Percentiles rank a stretch among this genome's conserved stretches.
Conservation (phyloP, 2,888 invertebrate species). For the Ariolimax columbianus region DNA sequence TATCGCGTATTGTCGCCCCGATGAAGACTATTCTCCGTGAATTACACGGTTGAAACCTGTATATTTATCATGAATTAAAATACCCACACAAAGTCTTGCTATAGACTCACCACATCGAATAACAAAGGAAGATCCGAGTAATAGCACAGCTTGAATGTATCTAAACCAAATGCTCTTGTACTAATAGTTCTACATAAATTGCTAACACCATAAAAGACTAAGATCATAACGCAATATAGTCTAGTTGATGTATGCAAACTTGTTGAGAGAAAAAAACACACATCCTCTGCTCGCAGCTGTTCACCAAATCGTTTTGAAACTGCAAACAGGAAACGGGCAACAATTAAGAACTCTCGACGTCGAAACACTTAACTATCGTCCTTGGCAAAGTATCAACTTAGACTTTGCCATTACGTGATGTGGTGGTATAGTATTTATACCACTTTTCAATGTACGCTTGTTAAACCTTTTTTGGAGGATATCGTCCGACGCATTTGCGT, state of each 20-base stretch:
- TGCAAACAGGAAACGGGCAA: neutral
- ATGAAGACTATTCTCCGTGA: no score
- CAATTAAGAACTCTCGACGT: neutral
- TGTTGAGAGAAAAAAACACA: neutral
- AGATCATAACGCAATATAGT: neutral
- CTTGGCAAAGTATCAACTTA: neutral
- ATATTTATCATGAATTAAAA: no score
- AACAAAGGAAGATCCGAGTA: no score
- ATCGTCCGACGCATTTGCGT: neutral
- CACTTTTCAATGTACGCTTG: neutral
- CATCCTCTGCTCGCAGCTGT: neutral
- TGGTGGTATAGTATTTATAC: neutral
- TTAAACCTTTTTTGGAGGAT: neutral
- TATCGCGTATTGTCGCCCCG: no score
- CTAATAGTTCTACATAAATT: neutral
- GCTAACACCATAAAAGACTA: neutral
- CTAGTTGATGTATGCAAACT: neutral
- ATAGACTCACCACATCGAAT: no score
- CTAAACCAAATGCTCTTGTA: neutral
- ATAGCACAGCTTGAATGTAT: neutral
- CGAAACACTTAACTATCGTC: conserved; percentile 12
- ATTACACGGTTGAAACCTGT: no score
- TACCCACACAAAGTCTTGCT: no score
- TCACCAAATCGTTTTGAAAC: neutral
- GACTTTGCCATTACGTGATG: neutral